These are phyloP conservation scores for Ectemnius lituratus DNA, from an alignment of 2,888 invertebrate genomes.

Conservation along the genomic window DNA sequence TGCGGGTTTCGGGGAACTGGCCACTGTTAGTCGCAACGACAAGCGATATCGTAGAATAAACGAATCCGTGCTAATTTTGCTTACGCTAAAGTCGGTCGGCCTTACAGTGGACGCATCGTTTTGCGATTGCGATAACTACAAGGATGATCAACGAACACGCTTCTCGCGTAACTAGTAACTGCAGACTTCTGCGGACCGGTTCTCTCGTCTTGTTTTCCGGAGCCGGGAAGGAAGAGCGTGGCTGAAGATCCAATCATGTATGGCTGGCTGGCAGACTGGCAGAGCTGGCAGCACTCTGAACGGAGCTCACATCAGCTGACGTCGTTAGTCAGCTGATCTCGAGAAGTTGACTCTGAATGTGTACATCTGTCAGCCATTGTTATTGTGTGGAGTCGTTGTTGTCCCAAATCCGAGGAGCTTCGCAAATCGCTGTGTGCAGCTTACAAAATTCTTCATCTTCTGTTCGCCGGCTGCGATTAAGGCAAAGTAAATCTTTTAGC, in stretches of 20 bases:
- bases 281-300: background rate
- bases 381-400: constrained; percentile 36
- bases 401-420: background rate
- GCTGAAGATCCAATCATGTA: no score
- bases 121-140: no score
- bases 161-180: no score
- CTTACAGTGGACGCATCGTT: no score
- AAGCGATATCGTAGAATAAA: no score
- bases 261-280: no score
- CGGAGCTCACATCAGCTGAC: constrained; percentile 29
- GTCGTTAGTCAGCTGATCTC: constrained; percentile 55
- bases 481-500: background rate
- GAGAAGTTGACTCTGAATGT: constrained; percentile 43
- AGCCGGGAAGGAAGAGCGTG: no score
- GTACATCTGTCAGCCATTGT: constrained; percentile 50
- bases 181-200: background rate
- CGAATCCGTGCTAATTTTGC: no score
- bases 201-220: background rate
- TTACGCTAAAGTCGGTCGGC: no score
- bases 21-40: no score
- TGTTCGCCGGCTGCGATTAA: background rate
- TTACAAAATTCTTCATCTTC: background rate
- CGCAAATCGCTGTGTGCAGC: background rate
- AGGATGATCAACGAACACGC: background rate
- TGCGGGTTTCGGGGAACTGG: no score